Conservation (phyloP, 2,888 invertebrate genomes). For the Mechanitis messenoides region DNA sequence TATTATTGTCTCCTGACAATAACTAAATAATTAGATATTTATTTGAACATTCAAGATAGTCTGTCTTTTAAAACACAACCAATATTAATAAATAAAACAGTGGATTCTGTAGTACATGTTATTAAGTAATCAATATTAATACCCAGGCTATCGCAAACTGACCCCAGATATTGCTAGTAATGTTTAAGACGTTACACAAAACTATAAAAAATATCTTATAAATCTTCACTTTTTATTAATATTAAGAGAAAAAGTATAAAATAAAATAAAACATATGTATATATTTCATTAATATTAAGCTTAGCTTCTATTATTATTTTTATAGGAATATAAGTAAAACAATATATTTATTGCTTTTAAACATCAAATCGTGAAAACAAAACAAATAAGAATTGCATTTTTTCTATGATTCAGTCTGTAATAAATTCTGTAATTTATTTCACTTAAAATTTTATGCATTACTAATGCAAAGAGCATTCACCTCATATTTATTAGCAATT, state of each 20-base stretch:
- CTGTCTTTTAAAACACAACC: background rate
- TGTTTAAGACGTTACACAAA: conserved; percentile 11
- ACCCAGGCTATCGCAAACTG: conserved; percentile 37
- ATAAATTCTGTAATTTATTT: background rate
- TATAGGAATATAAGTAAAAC: too few species aligned
- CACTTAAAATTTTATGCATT: conserved; percentile 5
- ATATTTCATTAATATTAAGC: too few species aligned
- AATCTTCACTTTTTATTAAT: conserved; percentile 5
- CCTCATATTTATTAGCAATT: conserved; percentile 23
- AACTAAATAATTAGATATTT: too few species aligned
- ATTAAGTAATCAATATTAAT: conserved; percentile 42
- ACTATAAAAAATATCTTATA: conserved; percentile 7
- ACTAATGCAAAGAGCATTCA: conserved; percentile 26
- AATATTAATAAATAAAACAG: conserved; percentile 13
- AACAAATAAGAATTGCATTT: too few species aligned
- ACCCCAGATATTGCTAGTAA: conserved; percentile 25
- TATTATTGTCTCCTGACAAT: too few species aligned
- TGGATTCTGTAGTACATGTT: conserved; percentile 21
- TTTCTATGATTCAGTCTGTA: too few species aligned
- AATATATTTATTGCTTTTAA: too few species aligned
- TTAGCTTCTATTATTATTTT: too few species aligned
- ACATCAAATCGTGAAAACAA: too few species aligned
- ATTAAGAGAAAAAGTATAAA: too few species aligned
- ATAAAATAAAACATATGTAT: background rate
- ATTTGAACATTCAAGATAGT: too few species aligned